phyloP scores from a whole-genome alignment of 2,797 vertebrate genomes.

The Acanthurus leucopareius region DNA sequence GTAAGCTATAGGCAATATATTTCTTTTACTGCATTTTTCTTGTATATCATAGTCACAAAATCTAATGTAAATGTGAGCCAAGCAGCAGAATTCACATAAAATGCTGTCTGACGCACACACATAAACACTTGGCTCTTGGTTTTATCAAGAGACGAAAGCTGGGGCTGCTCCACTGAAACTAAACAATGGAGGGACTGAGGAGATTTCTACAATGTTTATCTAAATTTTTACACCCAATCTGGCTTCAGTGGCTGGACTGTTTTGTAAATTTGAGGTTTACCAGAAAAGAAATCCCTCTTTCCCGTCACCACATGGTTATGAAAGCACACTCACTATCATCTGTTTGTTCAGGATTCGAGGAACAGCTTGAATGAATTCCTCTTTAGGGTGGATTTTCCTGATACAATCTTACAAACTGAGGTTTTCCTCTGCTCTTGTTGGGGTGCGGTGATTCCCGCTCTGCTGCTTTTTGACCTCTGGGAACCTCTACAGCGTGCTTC shows the following conservation, averaged over 20 bases:
- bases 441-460: constrained; percentile 19
- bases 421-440: not conserved
- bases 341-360: constrained; percentile 10
- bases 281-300: constrained; percentile 22
- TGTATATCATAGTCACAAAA: not conserved
- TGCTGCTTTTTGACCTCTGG: constrained; percentile 8
- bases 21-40: not conserved
- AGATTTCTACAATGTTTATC: constrained; percentile 38
- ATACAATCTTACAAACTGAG: not conserved
- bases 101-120: not conserved
- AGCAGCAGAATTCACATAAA: constrained; percentile 3
- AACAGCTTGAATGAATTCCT: constrained; percentile 32
- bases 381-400: constrained; percentile 9
- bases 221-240: constrained; percentile 44
- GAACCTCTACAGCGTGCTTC: constrained; percentile 12
- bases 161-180: constrained; percentile 28
- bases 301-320: not conserved
- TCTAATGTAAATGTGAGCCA: not conserved
- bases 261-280: constrained; percentile 24
- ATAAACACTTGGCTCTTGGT: constrained; percentile 16
- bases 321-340: not conserved
- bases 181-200: constrained; percentile 31
- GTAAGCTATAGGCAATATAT: not conserved
- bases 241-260: constrained; percentile 2
- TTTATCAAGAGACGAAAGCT: constrained; percentile 17